Conservation (phyloP, 2,113 vertebrate species). For the Nyctibius bracteatus region DNA sequence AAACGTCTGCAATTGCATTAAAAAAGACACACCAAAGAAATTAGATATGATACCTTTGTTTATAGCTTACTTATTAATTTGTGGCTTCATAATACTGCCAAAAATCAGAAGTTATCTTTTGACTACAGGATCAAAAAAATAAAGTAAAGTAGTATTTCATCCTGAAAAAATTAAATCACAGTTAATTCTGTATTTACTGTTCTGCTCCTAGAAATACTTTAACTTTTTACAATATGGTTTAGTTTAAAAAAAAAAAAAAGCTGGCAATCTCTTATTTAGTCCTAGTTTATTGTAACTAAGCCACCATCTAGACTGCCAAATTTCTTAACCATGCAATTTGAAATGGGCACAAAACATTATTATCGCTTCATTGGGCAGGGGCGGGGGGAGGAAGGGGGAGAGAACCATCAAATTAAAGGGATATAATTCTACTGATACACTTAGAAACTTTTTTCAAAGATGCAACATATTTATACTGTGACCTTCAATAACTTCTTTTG, state of each 20-base stretch:
- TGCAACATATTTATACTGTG: neutral
- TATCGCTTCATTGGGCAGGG: neutral
- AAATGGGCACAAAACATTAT: neutral
- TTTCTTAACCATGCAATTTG: neutral
- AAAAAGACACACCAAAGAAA: conserved; percentile 15
- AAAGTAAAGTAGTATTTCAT: neutral
- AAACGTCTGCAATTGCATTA: conserved; percentile 75
- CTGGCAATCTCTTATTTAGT: neutral
- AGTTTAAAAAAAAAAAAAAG: neutral
- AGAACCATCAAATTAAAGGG: neutral
- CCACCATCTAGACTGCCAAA: neutral
- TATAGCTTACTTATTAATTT: neutral
- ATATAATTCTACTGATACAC: neutral
- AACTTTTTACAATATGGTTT: neutral
- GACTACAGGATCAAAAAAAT: neutral
- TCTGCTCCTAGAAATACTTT: neutral
- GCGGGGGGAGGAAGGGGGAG: too few species aligned
- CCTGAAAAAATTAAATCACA: neutral
- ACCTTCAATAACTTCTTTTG: neutral
- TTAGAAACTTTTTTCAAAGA: neutral
- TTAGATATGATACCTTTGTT: neutral
- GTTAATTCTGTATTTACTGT: neutral
- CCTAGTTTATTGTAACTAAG: neutral
- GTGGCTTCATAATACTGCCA: neutral
- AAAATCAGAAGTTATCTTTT: neutral